Evolutionary conservation across 2,113 vertebrate genomes (phyloP).

Genomic region (Pristiophorus japonicus): DNA sequence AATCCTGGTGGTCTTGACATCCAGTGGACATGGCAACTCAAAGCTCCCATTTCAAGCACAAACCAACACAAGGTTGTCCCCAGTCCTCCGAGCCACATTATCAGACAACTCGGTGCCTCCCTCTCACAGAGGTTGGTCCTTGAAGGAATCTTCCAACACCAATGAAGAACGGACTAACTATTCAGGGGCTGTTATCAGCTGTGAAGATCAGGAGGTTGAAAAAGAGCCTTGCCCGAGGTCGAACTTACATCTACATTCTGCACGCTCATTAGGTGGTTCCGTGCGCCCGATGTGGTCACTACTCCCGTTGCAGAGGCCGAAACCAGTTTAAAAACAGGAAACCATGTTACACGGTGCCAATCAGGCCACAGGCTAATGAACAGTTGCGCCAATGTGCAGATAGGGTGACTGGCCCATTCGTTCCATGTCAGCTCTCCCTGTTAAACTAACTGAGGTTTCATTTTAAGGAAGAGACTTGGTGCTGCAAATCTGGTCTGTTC

Average conservation of each 20-base stretch:
- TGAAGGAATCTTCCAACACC: not conserved
- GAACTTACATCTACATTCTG: not conserved
- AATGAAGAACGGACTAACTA: not conserved
- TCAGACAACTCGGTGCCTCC: not conserved
- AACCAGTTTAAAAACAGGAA: not conserved
- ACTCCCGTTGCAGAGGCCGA: not conserved
- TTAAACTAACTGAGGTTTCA: not conserved
- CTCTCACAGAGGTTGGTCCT: not conserved
- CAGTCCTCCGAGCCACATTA: not conserved
- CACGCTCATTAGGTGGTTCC: not conserved
- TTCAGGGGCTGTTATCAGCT: not conserved
- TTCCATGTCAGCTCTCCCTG: too few species aligned
- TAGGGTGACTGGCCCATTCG: not conserved
- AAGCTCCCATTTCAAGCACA: not conserved
- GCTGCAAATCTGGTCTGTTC: not conserved
- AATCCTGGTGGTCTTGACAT: not conserved
- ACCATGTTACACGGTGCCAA: not conserved
- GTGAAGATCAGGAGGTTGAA: too few species aligned
- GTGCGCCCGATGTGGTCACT: not conserved
- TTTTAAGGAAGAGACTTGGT: not conserved
- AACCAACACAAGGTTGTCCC: not conserved
- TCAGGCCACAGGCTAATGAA: not conserved
- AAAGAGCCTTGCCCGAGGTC: not conserved
- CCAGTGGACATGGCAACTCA: not conserved
- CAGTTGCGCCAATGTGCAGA: not conserved